These are phyloP conservation scores for Bombus cullumanus DNA, from an alignment of 1,140 invertebrate genomes.

Conservation along the genomic window DNA sequence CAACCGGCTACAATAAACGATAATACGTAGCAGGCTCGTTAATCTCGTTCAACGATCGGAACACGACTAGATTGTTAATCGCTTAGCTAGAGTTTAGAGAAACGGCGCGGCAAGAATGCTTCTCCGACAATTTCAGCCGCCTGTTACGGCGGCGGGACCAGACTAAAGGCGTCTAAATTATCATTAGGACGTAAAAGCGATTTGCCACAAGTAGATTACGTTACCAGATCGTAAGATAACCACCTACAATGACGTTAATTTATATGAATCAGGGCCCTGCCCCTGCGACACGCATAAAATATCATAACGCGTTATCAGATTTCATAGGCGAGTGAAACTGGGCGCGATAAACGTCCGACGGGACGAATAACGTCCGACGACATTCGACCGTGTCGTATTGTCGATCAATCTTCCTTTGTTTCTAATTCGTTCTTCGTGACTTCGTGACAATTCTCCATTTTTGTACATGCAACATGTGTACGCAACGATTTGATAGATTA, in stretches of 20 bases:
- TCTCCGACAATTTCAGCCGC: background rate
- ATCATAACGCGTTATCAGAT: constrained; percentile 55
- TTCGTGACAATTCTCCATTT: background rate
- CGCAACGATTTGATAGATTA: background rate
- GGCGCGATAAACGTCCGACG: constrained; percentile 41
- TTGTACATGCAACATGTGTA: background rate
- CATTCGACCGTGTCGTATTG: background rate
- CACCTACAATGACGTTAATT: constrained; percentile 52
- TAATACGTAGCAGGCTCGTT: constrained; percentile 5
- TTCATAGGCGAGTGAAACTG: constrained; percentile 35
- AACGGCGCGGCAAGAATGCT: background rate
- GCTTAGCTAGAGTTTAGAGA: background rate
- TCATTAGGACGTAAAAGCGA: constrained; percentile 50
- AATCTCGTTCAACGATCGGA: constrained; percentile 21
- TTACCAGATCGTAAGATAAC: constrained; percentile 52
- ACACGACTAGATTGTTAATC: constrained; percentile 6
- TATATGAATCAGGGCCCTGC: constrained; percentile 33
- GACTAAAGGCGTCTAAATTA: constrained; percentile 35
- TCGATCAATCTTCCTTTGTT: background rate
- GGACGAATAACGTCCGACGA: constrained; percentile 22
- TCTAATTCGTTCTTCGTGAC: background rate
- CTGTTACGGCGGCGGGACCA: background rate
- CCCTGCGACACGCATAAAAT: constrained; percentile 46
- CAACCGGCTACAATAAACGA: background rate
- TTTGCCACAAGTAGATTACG: constrained; percentile 54